Percentiles rank a stretch among this genome's conserved stretches.
Conservation (phyloP, 2,888 invertebrate species). For the Quadroppia sp. region DNA sequence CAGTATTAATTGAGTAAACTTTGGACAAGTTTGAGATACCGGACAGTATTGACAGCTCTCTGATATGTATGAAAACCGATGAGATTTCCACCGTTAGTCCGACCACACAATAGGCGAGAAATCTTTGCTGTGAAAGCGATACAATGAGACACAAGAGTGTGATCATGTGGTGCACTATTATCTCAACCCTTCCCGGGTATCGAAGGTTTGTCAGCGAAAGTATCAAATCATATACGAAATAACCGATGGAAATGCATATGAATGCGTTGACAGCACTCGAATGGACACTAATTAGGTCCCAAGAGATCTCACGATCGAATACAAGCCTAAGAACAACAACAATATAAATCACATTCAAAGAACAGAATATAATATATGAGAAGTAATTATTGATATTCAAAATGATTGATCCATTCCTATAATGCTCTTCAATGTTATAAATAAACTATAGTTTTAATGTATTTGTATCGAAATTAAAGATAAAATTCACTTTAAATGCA, state of each 20-base stretch:
- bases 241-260: constrained; percentile 40
- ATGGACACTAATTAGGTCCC: neutral
- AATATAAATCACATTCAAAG: too few species aligned
- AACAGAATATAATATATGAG: too few species aligned
- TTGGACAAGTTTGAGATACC: constrained; percentile 2
- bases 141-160: constrained; percentile 15
- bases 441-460: too few species aligned
- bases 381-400: too few species aligned
- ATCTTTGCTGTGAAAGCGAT: neutral
- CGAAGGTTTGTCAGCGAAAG: constrained; percentile 29
- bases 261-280: constrained; percentile 2
- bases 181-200: constrained; percentile 39
- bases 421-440: too few species aligned
- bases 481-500: too few species aligned
- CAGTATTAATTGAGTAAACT: constrained; percentile 19
- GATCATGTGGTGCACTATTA: constrained; percentile 40
- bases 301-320: neutral
- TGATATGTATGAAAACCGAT: constrained; percentile 38
- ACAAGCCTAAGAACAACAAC: neutral
- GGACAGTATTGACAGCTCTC: constrained; percentile 12
- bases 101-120: constrained; percentile 36
- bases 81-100: constrained; percentile 35
- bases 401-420: too few species aligned
- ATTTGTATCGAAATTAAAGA: too few species aligned
- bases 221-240: constrained; percentile 37